Evolutionary conservation across 2,797 vertebrate genomes (phyloP).

Genomic region (Dallia pectoralis): DNA sequence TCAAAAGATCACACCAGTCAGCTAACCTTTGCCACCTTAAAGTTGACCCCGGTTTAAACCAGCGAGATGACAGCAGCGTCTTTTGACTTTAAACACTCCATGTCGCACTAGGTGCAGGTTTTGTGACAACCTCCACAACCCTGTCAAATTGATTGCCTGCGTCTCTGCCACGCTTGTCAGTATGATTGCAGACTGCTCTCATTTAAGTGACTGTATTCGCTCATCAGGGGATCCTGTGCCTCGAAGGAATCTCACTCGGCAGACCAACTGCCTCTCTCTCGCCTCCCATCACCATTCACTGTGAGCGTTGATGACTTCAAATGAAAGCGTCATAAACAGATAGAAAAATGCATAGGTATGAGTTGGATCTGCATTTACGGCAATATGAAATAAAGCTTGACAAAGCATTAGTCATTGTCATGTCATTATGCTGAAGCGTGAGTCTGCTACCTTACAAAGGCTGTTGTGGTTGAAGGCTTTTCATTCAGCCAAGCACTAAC

Average conservation of each 20-base stretch:
- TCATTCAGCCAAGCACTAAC: neutral
- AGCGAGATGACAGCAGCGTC: constrained; percentile 11
- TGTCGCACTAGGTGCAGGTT: constrained; percentile 3
- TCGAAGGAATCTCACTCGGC: neutral
- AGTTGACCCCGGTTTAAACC: constrained; percentile 2
- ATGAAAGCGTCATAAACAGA: neutral
- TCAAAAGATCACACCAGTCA: constrained; percentile 2
- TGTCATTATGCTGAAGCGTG: constrained; percentile 8
- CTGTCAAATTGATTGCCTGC: constrained; percentile 25
- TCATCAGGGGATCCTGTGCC: neutral
- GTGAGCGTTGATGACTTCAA: neutral
- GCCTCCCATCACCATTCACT: neutral
- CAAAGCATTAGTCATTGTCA: constrained; percentile 1
- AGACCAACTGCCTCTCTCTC: neutral
- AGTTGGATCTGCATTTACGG: neutral
- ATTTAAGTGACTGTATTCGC: constrained; percentile 4
- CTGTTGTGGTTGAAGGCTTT: neutral
- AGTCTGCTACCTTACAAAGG: neutral
- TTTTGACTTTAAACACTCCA: constrained; percentile 9
- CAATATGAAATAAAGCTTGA: neutral
- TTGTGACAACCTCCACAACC: constrained; percentile 27
- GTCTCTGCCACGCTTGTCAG: neutral
- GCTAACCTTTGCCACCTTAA: constrained; percentile 22
- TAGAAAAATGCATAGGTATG: neutral
- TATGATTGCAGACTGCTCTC: constrained; percentile 5